Percentiles rank a stretch among this genome's conserved stretches.
phyloP scores from a whole-genome alignment of 1,140 invertebrate species.

The Himalopsyche phryganea region DNA sequence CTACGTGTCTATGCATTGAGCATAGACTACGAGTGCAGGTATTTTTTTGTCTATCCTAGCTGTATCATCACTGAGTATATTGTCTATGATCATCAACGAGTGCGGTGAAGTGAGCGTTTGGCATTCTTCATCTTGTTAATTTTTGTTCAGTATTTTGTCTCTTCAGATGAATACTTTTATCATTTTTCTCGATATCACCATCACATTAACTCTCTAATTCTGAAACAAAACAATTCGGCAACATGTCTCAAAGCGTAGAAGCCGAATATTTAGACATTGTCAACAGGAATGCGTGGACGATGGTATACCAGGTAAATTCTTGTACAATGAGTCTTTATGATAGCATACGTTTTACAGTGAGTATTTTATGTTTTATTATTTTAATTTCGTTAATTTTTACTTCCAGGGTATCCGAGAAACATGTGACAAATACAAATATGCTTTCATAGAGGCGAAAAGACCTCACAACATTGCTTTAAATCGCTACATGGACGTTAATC shows the following conservation, averaged over 20 bases:
- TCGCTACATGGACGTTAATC: constrained; percentile 92
- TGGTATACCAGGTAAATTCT: constrained; percentile 63
- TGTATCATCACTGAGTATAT: too few relatives aligned
- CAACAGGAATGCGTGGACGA: constrained; percentile 59
- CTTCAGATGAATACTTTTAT: too few relatives aligned
- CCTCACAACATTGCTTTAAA: constrained; percentile 78
- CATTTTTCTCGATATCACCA: too few relatives aligned
- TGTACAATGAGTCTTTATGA: constrained; percentile 32
- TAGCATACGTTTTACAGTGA: constrained; percentile 31
- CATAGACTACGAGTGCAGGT: too few relatives aligned
- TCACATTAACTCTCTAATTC: too few relatives aligned
- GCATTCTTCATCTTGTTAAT: too few relatives aligned
- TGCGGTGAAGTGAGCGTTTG: too few relatives aligned
- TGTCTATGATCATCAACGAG: too few relatives aligned
- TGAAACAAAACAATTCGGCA: background rate
- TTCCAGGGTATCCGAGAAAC: constrained; percentile 52
- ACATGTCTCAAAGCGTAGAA: constrained; percentile 56
- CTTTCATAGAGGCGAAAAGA: constrained; percentile 73
- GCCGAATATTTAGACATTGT: constrained; percentile 65
- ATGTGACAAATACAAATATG: constrained; percentile 57
- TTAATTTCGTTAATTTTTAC: constrained; percentile 14
- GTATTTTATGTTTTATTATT: constrained; percentile 33
- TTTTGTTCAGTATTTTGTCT: too few relatives aligned
- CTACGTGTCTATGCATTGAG: too few relatives aligned
- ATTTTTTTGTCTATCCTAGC: too few relatives aligned